Evolutionary conservation across 2,797 vertebrate genomes (phyloP).

Genomic region (Myoxocephalus aenaeus): DNA sequence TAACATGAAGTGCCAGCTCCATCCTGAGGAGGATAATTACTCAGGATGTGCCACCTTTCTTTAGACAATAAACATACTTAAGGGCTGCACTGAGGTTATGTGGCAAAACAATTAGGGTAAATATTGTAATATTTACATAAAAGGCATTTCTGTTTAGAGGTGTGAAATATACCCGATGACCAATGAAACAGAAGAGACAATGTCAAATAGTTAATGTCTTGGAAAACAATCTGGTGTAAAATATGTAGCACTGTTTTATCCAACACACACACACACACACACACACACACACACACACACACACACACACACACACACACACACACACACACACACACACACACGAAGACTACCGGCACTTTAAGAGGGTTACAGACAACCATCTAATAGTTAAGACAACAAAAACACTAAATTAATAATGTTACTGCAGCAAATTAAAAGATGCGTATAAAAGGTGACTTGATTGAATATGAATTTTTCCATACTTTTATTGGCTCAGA

Average conservation of each 20-base stretch:
- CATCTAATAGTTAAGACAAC: neutral
- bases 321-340: no score
- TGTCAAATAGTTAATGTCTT: neutral
- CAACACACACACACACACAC: neutral
- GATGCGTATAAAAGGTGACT: neutral
- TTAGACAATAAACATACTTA: neutral
- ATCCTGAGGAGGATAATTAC: conserved; percentile 1
- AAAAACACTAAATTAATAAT: conserved; percentile 1
- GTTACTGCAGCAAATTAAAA: conserved; percentile 4
- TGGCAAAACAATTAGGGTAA: neutral
- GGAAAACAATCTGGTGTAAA: neutral
- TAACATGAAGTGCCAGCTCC: conserved; percentile 26
- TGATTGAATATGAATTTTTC: conserved; percentile 14
- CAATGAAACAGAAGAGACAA: neutral
- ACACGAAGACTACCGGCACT: neutral
- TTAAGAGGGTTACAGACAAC: neutral
- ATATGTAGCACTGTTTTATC: neutral
- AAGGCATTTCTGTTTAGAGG: neutral
- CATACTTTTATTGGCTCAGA: conserved; percentile 15
- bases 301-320: no score
- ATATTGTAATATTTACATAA: neutral
- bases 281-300: no score
- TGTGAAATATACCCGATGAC: neutral
- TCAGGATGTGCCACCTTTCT: conserved; percentile 7
- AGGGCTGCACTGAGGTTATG: neutral